Conservation (phyloP, 2,888 invertebrate species). For the Fragum fragum region DNA sequence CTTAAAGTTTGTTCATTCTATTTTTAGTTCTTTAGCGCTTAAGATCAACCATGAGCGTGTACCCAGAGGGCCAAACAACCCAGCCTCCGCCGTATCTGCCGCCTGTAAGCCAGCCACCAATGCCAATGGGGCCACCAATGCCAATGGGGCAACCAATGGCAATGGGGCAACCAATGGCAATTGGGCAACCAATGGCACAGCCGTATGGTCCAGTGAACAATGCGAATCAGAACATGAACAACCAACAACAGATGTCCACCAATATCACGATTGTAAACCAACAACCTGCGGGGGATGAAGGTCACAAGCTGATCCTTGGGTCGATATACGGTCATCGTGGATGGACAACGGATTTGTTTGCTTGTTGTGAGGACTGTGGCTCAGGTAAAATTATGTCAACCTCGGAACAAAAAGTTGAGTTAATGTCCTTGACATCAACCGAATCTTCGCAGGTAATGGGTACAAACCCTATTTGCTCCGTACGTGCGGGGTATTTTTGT, state of each 20-base stretch:
- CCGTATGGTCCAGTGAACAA: too few species aligned
- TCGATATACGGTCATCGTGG: constrained; percentile 37
- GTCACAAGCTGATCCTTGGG: not conserved
- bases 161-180: not conserved
- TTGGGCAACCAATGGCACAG: not conserved
- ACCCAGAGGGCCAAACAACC: not conserved
- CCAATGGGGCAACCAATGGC: not conserved
- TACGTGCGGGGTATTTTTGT: too few species aligned
- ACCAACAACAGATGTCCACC: not conserved
- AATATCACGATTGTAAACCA: constrained; percentile 11
- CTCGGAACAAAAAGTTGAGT: not conserved
- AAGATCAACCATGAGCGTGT: not conserved
- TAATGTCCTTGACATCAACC: too few species aligned
- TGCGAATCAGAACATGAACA: not conserved
- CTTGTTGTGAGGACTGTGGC: constrained; percentile 38
- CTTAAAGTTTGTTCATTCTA: too few species aligned
- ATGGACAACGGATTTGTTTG: constrained; percentile 39
- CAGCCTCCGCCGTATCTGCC: not conserved
- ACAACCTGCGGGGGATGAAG: not conserved
- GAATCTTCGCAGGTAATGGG: too few species aligned
- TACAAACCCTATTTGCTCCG: too few species aligned
- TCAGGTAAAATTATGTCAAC: constrained; percentile 12
- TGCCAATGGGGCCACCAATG: not conserved
- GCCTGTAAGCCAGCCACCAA: not conserved
- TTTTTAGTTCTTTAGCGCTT: too few species aligned